Base-by-base conservation (phyloP, 2,888 invertebrate genomes). In the Nomada fucata region DNA sequence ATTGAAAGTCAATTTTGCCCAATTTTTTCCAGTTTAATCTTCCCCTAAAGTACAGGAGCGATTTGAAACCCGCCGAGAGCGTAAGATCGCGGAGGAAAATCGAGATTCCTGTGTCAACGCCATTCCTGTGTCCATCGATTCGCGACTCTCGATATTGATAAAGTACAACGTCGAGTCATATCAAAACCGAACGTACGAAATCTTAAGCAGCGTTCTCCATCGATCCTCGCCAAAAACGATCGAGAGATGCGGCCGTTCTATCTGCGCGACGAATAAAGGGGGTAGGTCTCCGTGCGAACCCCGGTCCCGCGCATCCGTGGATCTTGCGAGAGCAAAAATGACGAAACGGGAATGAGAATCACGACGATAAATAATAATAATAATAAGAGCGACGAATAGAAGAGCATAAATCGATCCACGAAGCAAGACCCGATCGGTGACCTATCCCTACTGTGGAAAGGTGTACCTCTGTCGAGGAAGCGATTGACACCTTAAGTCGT, bases 381-480 rank as follows among this genome's bases (percentile, higher is more conserved):
- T 50, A 50, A 50, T 1, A 9, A 36, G 2, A 29, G 15, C 11
- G 4, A 4, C 4, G 15, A 42, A 50, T 23, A 50, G 15, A 53
- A 20, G 9, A 42, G 15, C 18, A 18, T 1, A 18, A 1, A 50
- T 5, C 5, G 47, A 18, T 26, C 44, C 23, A 23, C 52, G 55
- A n/a, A 10, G 3, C 13, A 53, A 50, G 55, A 57, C 13, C 42
- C 26, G 71, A 44, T 36, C 80, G 83, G 78, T 68, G 75, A 72
- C 67, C 79, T 71, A 68, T 70, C 77, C 85, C 64, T 77, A 11
- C 10, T 63, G 59, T 59, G 59, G 75, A 52, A 87, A 89, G 87
- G 86, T 89, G 90, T 91, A 91, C 90, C 91, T 91, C 89, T 91
- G 90, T 91, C 88, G 89, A 88, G 83, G 86, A 90, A 86, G 89